Evolutionary conservation across 2,797 vertebrate species (phyloP).

Genomic region (Channallabes apus): DNA sequence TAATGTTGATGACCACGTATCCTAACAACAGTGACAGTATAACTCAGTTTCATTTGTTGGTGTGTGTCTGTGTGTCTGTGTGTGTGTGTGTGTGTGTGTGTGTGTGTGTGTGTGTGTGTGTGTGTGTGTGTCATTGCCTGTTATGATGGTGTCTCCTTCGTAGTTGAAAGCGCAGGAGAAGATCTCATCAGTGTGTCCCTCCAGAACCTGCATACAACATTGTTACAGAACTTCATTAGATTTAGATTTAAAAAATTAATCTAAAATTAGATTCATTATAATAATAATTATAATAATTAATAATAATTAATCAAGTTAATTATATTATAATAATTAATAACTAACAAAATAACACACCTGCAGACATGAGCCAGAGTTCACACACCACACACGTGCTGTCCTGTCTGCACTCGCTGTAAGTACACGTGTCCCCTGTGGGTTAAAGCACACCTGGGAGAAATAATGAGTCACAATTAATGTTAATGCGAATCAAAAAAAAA

Average conservation of each 20-base stretch:
- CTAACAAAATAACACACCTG: constrained; percentile 63
- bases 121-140: constrained; percentile 75
- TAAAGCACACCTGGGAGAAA: constrained; percentile 86
- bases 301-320: too few relatives aligned
- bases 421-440: constrained; percentile 84
- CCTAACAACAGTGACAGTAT: background rate
- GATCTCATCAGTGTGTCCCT: constrained; percentile 90
- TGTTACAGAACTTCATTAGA: constrained; percentile 4
- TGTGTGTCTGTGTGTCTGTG: too few relatives aligned
- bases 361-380: constrained; percentile 81
- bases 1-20: background rate
- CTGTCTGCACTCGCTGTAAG: constrained; percentile 91
- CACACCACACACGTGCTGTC: constrained; percentile 90
- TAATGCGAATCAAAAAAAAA: background rate
- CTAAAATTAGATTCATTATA: too few relatives aligned
- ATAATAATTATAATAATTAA: too few relatives aligned
- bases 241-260: too few relatives aligned
- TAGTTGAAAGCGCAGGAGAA: constrained; percentile 96
- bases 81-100: too few relatives aligned
- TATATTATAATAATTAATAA: background rate
- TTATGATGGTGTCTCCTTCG: constrained; percentile 88
- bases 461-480: constrained; percentile 14
- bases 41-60: background rate
- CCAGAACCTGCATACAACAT: constrained; percentile 76
- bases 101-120: constrained; percentile 20